phyloP scores from a whole-genome alignment of 1,140 invertebrate species.

The Chlorops oryzae region DNA sequence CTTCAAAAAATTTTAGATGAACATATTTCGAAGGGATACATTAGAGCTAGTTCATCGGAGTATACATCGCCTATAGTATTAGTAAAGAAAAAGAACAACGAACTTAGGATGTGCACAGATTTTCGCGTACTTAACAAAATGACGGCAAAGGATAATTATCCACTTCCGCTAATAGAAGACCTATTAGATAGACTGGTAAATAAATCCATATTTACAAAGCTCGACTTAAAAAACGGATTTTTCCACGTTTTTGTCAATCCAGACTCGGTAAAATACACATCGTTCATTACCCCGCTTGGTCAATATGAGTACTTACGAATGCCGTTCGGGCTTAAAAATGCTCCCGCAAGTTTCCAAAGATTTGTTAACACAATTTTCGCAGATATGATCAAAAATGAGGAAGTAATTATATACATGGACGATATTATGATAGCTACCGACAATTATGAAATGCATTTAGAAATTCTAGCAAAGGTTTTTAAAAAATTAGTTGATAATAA shows the following conservation, averaged over 20 bases:
- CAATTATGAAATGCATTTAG: slow-evolving; percentile 16
- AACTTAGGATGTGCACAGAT: slow-evolving; percentile 20
- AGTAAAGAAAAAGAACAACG: slow-evolving; percentile 16
- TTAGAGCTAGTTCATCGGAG: too few species aligned
- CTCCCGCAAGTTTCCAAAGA: slow-evolving; percentile 21
- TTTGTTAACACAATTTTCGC: slow-evolving; percentile 22
- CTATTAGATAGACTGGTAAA: slow-evolving; percentile 11
- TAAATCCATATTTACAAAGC: slow-evolving; percentile 15
- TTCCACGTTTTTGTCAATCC: slow-evolving; percentile 18
- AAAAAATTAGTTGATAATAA: slow-evolving; percentile 11
- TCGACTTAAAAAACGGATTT: slow-evolving; percentile 17
- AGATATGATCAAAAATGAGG: slow-evolving; percentile 1
- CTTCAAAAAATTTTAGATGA: too few species aligned
- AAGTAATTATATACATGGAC: slow-evolving; percentile 18
- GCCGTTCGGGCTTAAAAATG: slow-evolving; percentile 29
- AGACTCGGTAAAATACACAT: slow-evolving; percentile 19
- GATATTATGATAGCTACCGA: slow-evolving; percentile 21
- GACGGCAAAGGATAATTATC: slow-evolving; percentile 14
- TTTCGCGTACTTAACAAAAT: slow-evolving; percentile 19
- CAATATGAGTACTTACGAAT: slow-evolving; percentile 26
- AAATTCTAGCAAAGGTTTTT: slow-evolving; percentile 18
- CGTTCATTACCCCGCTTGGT: slow-evolving; percentile 21
- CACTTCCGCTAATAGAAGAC: slow-evolving; percentile 20
- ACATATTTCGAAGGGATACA: too few species aligned
- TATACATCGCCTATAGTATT: too few species aligned